These are phyloP conservation scores for Glomeris marginata DNA, from an alignment of 2,888 invertebrate genomes.

Conservation along the genomic window DNA sequence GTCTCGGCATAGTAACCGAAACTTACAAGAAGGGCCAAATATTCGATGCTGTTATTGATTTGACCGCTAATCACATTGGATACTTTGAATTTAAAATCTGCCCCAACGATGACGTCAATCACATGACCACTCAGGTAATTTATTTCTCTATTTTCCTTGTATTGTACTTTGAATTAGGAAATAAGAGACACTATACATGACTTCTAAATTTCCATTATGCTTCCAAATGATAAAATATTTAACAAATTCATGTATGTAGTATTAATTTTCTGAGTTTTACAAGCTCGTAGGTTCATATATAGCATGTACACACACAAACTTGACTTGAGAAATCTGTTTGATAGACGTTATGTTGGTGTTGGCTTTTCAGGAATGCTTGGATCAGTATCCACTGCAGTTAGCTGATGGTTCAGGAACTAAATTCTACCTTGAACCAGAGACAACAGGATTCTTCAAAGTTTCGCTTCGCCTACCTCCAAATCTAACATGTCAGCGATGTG, in stretches of 20 bases:
- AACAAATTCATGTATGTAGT: no score
- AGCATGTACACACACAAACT: no score
- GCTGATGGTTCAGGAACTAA: constrained; percentile 23
- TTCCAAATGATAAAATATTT: no score
- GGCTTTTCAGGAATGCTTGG: constrained; percentile 22
- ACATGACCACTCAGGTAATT: constrained; percentile 7
- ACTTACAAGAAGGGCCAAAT: constrained; percentile 1
- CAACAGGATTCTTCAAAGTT: constrained; percentile 12
- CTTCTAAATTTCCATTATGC: no score
- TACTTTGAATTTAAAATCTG: constrained; percentile 10
- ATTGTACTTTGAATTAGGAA: no score
- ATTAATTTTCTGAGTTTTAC: no score
- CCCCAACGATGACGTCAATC: constrained; percentile 8
- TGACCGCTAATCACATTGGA: constrained; percentile 7
- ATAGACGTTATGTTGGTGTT: no score
- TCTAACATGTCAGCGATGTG: constrained; percentile 27
- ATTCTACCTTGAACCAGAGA: constrained; percentile 2
- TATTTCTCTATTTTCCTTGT: no score
- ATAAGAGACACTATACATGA: no score
- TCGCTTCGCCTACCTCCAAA: constrained; percentile 22
- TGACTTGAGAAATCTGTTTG: no score
- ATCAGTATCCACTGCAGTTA: constrained; percentile 23
- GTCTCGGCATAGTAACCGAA: constrained; percentile 19
- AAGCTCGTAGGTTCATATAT: no score
- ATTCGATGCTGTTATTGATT: constrained; percentile 3